Conservation (phyloP, 2,113 vertebrate species). For the Pteronura brasiliensis region DNA sequence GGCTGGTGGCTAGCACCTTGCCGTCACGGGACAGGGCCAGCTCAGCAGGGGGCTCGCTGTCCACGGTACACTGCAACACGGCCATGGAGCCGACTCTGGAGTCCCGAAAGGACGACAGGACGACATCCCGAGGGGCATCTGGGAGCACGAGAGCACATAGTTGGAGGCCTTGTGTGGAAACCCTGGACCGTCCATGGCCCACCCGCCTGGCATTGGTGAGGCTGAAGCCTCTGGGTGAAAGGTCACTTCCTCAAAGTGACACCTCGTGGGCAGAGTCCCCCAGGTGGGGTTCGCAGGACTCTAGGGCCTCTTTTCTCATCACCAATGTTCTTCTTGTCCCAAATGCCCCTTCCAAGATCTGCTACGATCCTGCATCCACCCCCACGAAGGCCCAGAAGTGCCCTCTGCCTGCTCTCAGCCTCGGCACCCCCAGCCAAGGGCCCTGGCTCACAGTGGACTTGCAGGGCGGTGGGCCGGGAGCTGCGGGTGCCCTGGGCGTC, state of each 20-base stretch:
- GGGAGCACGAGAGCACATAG: not conserved
- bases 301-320: not conserved
- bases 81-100: not conserved
- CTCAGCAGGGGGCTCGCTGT: conserved; percentile 76
- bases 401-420: not conserved
- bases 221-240: not conserved
- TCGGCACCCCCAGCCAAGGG: not conserved
- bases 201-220: not conserved
- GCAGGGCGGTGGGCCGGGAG: conserved; percentile 60
- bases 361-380: not conserved
- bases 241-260: not conserved
- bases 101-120: conserved; percentile 75
- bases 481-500: conserved; percentile 10
- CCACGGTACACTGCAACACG: conserved; percentile 76
- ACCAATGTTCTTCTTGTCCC: not conserved
- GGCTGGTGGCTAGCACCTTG: conserved; percentile 50
- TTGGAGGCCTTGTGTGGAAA: not conserved
- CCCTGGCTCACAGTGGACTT: conserved; percentile 80
- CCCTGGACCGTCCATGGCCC: not conserved
- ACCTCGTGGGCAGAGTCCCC: not conserved
- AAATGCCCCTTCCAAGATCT: not conserved
- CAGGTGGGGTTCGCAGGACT: not conserved
- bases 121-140: conserved; percentile 78
- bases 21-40: conserved; percentile 53
- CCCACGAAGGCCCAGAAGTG: not conserved